Evolutionary conservation across 2,888 invertebrate genomes (phyloP).

Genomic region (Actias luna): DNA sequence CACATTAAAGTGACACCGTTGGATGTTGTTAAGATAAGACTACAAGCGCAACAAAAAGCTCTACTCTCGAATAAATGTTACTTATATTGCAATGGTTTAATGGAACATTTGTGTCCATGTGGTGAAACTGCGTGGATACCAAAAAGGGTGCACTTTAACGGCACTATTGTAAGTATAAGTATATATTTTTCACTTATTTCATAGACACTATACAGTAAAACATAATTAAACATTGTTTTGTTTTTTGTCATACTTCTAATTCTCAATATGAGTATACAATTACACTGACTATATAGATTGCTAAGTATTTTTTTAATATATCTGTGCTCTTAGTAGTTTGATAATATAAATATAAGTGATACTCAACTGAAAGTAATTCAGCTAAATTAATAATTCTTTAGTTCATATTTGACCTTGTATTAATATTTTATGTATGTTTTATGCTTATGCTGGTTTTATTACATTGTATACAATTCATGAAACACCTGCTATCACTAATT

Average conservation of each 20-base stretch:
- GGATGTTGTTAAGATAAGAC: constrained; percentile 99
- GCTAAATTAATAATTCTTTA: neutral
- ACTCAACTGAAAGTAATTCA: neutral
- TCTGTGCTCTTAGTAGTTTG: neutral
- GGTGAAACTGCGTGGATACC: constrained; percentile 84
- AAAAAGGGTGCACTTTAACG: constrained; percentile 87
- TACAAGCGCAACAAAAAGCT: constrained; percentile 96
- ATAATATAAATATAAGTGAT: neutral
- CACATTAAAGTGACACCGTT: constrained; percentile 94
- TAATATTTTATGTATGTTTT: neutral
- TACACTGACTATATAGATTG: no score
- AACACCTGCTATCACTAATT: neutral
- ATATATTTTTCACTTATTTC: neutral
- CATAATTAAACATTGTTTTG: neutral
- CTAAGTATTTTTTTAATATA: neutral
- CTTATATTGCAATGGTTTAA: constrained; percentile 97
- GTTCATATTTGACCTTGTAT: neutral
- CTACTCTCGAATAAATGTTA: constrained; percentile 93
- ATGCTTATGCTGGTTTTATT: neutral
- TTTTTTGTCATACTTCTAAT: neutral
- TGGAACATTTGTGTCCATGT: constrained; percentile 98
- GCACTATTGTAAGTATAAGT: constrained; percentile 83
- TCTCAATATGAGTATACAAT: no score
- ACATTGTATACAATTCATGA: neutral
- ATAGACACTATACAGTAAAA: neutral